Conservation (phyloP, 2,888 invertebrate species). For the Acheta domesticus region DNA sequence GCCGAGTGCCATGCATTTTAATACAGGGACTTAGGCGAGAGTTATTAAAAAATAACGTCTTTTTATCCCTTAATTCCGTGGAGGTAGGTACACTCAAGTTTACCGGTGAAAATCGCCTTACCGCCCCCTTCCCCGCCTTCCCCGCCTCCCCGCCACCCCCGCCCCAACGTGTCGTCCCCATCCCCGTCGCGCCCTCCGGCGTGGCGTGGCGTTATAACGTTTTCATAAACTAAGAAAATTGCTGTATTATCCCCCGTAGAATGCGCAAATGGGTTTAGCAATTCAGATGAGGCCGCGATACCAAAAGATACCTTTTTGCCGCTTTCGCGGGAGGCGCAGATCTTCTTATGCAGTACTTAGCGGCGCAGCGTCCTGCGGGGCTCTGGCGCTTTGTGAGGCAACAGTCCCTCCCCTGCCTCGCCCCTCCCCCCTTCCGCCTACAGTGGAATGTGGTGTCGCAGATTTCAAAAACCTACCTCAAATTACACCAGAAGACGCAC, state of each 20-base stretch:
- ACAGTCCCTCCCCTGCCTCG: too few relatives aligned
- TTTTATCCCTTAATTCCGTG: not conserved
- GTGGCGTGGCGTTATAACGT: not conserved
- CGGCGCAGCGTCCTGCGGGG: too few relatives aligned
- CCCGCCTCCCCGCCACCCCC: not conserved
- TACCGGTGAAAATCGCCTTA: not conserved
- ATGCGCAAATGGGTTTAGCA: conserved; percentile 1
- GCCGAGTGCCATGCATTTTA: not conserved
- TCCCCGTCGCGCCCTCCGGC: not conserved
- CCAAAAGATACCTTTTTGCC: not conserved
- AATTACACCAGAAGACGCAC: too few relatives aligned
- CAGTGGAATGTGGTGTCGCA: too few relatives aligned
- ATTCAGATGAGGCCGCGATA: not conserved
- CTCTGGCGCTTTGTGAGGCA: too few relatives aligned
- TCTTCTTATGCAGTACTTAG: conserved; percentile 6
- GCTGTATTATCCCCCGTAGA: not conserved
- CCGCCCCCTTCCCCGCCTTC: not conserved
- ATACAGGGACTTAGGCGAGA: not conserved
- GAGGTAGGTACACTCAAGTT: too few relatives aligned
- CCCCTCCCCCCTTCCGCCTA: too few relatives aligned
- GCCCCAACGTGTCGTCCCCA: not conserved
- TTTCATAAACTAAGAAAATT: conserved; percentile 7
- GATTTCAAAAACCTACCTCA: too few relatives aligned
- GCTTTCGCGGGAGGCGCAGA: not conserved
- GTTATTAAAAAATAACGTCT: not conserved